A percentile compares a stretch with the other conserved stretches of the same genome.
Conservation (phyloP, 2,888 invertebrate genomes). For the Tipula confusa region DNA sequence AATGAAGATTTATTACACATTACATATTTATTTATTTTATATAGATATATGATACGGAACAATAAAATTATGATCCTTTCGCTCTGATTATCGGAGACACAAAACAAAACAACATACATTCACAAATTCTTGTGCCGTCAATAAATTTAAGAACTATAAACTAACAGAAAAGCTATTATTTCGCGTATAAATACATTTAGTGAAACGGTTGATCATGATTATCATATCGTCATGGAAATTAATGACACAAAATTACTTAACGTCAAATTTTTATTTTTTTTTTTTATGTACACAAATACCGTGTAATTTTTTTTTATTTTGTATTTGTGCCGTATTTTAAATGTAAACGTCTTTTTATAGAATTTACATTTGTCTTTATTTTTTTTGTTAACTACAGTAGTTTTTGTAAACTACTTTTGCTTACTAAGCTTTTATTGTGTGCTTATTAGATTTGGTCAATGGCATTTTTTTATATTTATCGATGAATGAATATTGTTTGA, state of each 20-base stretch:
- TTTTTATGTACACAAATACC: neutral
- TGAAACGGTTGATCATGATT: neutral
- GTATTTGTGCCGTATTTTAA: neutral
- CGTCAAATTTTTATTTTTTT: neutral
- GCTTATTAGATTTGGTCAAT: neutral
- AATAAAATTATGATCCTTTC: slow-evolving; percentile 25
- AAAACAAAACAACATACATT: neutral
- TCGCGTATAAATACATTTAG: neutral
- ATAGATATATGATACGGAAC: no score
- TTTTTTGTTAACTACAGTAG: slow-evolving; percentile 3
- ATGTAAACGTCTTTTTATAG: slow-evolving; percentile 3
- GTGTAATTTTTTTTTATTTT: neutral
- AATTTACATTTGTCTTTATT: neutral
- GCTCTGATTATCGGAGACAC: neutral
- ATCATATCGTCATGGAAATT: neutral
- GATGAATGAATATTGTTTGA: neutral
- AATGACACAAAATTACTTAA: slow-evolving; percentile 12
- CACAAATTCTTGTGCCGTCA: neutral
- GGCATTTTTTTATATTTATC: neutral
- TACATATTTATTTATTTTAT: neutral
- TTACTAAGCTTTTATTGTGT: neutral
- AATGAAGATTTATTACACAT: slow-evolving; percentile 6
- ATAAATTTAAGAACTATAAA: neutral
- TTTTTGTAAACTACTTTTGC: neutral
- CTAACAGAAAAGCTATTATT: neutral